These are phyloP conservation scores for Seira sanloemensis DNA, from an alignment of 2,888 invertebrate genomes.

Conservation along the genomic window DNA sequence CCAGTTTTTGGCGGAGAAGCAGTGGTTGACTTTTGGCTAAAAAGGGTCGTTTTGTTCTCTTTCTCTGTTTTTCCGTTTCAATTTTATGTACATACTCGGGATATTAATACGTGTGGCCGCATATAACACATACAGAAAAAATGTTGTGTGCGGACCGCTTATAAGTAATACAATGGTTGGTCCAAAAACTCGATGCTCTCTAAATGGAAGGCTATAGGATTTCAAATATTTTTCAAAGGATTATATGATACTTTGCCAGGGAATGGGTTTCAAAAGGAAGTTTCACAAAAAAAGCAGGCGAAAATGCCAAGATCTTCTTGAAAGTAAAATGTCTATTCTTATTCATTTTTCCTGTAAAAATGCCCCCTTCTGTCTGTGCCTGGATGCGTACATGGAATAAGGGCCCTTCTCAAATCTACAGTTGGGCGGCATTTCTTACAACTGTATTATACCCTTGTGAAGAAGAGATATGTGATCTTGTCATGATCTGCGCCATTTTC, in stretches of 20 bases:
- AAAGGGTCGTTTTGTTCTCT: slow-evolving; percentile 54
- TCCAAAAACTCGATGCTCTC: neutral
- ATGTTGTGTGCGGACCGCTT: too few relatives aligned
- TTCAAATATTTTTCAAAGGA: slow-evolving; percentile 4
- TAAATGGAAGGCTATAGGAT: slow-evolving; percentile 1
- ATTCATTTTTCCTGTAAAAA: slow-evolving; percentile 7
- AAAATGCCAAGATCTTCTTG: neutral
- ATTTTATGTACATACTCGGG: neutral
- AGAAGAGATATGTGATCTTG: slow-evolving; percentile 35
- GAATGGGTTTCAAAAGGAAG: neutral
- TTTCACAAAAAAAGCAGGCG: neutral
- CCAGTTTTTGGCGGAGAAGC: slow-evolving; percentile 2
- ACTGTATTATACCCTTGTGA: neutral
- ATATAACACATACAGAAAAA: neutral
- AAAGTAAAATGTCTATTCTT: slow-evolving; percentile 1
- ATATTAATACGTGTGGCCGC: neutral
- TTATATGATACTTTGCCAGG: slow-evolving; percentile 1
- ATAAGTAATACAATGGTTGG: too few relatives aligned
- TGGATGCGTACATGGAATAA: neutral
- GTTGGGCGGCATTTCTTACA: slow-evolving; percentile 28
- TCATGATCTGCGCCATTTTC: slow-evolving; percentile 25
- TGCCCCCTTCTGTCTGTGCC: slow-evolving; percentile 16
- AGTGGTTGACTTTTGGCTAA: slow-evolving; percentile 59
- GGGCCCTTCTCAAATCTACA: slow-evolving; percentile 49
- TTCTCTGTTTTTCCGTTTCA: slow-evolving; percentile 35